Percentiles rank a stretch among this genome's conserved stretches.
phyloP scores from a whole-genome alignment of 2,888 invertebrate species.

The Trichopria drosophilae region DNA sequence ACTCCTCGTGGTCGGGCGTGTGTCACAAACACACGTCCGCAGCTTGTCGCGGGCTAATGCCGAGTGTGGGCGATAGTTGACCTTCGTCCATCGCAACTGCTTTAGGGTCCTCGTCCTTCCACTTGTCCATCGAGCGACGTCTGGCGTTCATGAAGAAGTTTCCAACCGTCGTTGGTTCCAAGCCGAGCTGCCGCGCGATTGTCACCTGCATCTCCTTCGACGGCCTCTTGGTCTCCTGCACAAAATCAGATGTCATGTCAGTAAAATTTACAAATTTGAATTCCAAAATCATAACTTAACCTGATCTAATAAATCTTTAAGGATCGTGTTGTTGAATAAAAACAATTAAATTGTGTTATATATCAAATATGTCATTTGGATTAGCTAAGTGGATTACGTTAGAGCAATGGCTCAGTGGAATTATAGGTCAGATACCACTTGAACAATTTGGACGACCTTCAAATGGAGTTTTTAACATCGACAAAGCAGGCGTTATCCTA shows the following conservation, averaged over 20 bases:
- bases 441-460: too few species aligned
- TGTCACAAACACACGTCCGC: slow-evolving; percentile 59
- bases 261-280: background rate
- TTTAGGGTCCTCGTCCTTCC: slow-evolving; percentile 90
- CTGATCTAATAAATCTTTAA: background rate
- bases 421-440: too few species aligned
- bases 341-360: too few species aligned
- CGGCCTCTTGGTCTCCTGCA: slow-evolving; percentile 96
- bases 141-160: slow-evolving; percentile 99
- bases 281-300: background rate
- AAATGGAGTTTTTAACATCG: too few species aligned
- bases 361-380: too few species aligned
- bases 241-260: slow-evolving; percentile 39
- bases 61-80: slow-evolving; percentile 57
- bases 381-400: too few species aligned
- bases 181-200: slow-evolving; percentile 93
- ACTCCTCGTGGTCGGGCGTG: slow-evolving; percentile 59
- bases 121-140: slow-evolving; percentile 95
- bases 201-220: slow-evolving; percentile 99
- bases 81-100: slow-evolving; percentile 56
- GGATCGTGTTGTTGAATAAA: too few species aligned
- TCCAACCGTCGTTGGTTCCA: slow-evolving; percentile 97
- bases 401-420: too few species aligned
- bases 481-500: background rate
- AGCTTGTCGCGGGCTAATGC: slow-evolving; percentile 55